Base-by-base conservation (phyloP, 2,888 invertebrate species). In the Polymixis lichenea region DNA sequence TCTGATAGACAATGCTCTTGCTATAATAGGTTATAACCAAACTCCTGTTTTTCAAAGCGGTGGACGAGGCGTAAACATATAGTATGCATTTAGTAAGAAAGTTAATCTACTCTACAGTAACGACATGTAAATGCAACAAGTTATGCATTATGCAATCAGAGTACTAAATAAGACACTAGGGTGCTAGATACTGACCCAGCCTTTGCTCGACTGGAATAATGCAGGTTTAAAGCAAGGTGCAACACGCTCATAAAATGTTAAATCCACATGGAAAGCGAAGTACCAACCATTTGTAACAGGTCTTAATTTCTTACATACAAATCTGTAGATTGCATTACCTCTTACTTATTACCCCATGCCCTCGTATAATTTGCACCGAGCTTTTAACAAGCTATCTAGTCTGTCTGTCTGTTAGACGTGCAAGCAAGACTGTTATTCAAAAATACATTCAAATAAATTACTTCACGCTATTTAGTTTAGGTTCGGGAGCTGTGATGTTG, bases 371-470 rank as follows among this genome's bases (percentile, higher is more conserved):
- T 88, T 70, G 78, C 75, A 11, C n/a, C 77, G 6, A 74, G 77
- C 75, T 80, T 88, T 82, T 85, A 89, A 89, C 89, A 72, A 82
- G 85, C 77, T 78, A 83, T 84, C 87, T 72, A 68, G 85, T 78
- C 84, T 86, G 89, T 85, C 87, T 78, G 78, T 80, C 79, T 84
- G 70, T 80, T 68, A 75, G 81, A 79, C 76, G 67, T 67, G 56
- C 51, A 17, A 65, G 72, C 73, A 19, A 71, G 72, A 71, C 72
- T 77, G 81, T 83, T 83, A 86, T 79, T 82, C 88, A 88, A 83
- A 87, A 85, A 85, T 85, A 88, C 80, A 58, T 81, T 73, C 72
- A 78, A 76, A 85, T 87, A 85, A 88, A 86, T 86, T 87, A 86
- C 74, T 73, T 51, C 43, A 60, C 32, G 75, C 53, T 75, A 67